phyloP scores from a whole-genome alignment of 2,888 invertebrate genomes.

The Cheiracanthium punctorium region DNA sequence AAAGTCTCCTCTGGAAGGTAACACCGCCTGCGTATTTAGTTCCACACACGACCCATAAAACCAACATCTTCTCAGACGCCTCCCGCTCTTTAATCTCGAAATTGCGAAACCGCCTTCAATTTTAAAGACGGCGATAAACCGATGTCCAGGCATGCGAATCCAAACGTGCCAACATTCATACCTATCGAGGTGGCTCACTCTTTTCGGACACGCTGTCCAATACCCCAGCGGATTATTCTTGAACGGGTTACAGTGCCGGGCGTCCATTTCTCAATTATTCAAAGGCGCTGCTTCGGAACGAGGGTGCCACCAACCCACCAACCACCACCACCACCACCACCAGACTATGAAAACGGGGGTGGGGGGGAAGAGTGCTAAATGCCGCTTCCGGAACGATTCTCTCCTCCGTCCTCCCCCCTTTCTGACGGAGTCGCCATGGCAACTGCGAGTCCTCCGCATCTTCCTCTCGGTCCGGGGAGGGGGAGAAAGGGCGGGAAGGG shows the following conservation, averaged over 20 bases:
- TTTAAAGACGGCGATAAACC: no score
- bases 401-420: neutral
- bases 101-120: no score
- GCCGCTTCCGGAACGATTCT: neutral
- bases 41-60: no score
- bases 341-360: neutral
- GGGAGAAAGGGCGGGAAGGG: neutral
- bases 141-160: no score
- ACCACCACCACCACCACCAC: no score
- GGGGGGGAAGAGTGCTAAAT: conserved; percentile 4
- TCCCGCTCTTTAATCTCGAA: no score
- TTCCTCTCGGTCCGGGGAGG: conserved; percentile 1
- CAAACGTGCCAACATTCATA: no score
- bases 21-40: no score
- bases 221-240: neutral
- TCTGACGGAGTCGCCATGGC: conserved; percentile 9
- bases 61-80: no score
- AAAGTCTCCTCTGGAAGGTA: no score
- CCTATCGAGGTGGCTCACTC: no score
- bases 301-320: neutral
- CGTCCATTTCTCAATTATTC: conserved; percentile 1
- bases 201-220: no score
- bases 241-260: neutral
- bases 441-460: conserved; percentile 21
- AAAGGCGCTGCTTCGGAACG: neutral